Conservation (phyloP, 2,797 vertebrate genomes). For the Tinamus major region DNA sequence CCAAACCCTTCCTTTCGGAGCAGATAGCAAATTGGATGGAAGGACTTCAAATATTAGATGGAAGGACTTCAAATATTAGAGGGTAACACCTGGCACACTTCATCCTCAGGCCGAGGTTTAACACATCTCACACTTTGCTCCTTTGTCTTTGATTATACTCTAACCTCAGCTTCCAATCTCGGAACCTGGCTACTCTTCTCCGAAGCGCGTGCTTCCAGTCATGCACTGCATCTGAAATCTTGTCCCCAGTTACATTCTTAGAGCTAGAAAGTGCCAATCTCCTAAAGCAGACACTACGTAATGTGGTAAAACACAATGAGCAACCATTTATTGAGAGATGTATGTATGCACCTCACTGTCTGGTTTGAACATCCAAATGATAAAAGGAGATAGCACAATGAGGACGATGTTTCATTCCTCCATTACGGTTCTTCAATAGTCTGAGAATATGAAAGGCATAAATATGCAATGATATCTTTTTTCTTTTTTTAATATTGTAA, state of each 20-base stretch:
- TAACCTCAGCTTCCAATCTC: background rate
- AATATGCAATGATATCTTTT: conserved; percentile 12
- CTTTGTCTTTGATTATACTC: background rate
- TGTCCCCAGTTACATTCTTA: background rate
- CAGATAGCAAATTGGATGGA: background rate
- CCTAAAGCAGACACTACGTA: conserved; percentile 28
- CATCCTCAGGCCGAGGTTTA: background rate
- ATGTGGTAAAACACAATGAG: conserved; percentile 17
- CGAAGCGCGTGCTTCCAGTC: background rate
- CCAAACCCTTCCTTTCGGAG: background rate
- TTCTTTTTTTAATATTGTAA: conserved; percentile 17
- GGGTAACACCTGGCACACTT: background rate
- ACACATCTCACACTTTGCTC: rapidly evolving
- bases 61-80: background rate
- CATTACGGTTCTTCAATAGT: conserved; percentile 31
- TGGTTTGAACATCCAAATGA: conserved; percentile 17
- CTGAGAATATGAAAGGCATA: conserved; percentile 46
- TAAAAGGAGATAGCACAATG: conserved; percentile 42
- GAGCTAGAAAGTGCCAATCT: background rate
- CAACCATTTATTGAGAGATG: background rate
- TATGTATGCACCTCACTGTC: background rate
- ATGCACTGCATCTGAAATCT: background rate
- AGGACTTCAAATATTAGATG: background rate
- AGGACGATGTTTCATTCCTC: background rate
- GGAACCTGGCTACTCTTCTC: background rate